These are phyloP conservation scores for Macropus fuliginosus DNA, from an alignment of 2,797 vertebrate genomes.

Conservation along the genomic window DNA sequence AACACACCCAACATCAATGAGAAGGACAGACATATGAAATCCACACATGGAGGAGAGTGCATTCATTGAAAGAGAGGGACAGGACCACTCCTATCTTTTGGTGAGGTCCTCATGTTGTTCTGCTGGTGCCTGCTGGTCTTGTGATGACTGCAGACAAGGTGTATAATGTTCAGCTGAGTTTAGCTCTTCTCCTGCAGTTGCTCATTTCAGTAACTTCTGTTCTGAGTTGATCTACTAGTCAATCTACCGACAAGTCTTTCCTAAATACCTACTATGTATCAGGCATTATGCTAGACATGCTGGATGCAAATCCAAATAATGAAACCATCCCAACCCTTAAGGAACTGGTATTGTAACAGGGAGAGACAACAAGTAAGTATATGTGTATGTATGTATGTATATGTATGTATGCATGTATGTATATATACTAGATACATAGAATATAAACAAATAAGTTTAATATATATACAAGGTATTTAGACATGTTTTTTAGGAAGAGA, in stretches of 20 bases:
- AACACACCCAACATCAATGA: not conserved
- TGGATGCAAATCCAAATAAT: not conserved
- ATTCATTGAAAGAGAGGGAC: not conserved
- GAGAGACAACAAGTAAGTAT: not conserved
- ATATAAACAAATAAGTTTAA: not conserved
- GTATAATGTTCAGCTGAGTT: not conserved
- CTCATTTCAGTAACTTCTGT: not conserved
- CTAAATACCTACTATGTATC: not conserved
- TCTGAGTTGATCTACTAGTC: not conserved
- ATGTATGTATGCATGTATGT: not conserved
- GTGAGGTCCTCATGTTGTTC: not conserved
- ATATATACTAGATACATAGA: not conserved
- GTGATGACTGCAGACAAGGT: not conserved
- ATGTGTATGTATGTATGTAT: not conserved
- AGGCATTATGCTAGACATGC: not conserved
- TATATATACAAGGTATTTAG: not conserved
- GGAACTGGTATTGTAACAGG: not conserved
- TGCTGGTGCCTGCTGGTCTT: not conserved
- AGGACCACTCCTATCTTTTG: not conserved
- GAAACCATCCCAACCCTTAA: not conserved
- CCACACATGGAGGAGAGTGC: not conserved
- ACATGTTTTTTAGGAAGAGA: not conserved
- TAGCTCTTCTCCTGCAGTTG: not conserved
- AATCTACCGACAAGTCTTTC: not conserved
- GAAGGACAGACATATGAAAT: not conserved